Percentiles rank a stretch among this genome's conserved stretches.
Conservation (phyloP, 1,140 invertebrate genomes). For the Bombyx mori region ASM3026992v2 NC_085110.1:17204001-17204500, state of each 20-base stretch:
- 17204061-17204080: constrained; percentile 51
- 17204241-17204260: neutral
- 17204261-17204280: constrained; percentile 39
- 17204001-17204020: constrained; percentile 54
- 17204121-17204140: constrained; percentile 53
- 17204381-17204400: constrained; percentile 43
- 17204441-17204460: constrained; percentile 16
- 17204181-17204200: constrained; percentile 10
- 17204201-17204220: constrained; percentile 56
- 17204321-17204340: constrained; percentile 58
- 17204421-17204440: constrained; percentile 11
- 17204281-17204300: constrained; percentile 44
- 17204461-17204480: constrained; percentile 13
- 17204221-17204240: constrained; percentile 24
- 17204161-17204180: constrained; percentile 13
- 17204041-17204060: constrained; percentile 48
- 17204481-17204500: constrained; percentile 18
- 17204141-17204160: constrained; percentile 25
- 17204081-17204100: constrained; percentile 50
- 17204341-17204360: constrained; percentile 40
- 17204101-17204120: constrained; percentile 40
- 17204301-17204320: constrained; percentile 68
- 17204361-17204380: constrained; percentile 46
- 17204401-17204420: constrained; percentile 59
- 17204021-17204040: constrained; percentile 67